Evolutionary conservation across 2,797 vertebrate species (phyloP).

Genomic region (Psittacula derbiana): DNA sequence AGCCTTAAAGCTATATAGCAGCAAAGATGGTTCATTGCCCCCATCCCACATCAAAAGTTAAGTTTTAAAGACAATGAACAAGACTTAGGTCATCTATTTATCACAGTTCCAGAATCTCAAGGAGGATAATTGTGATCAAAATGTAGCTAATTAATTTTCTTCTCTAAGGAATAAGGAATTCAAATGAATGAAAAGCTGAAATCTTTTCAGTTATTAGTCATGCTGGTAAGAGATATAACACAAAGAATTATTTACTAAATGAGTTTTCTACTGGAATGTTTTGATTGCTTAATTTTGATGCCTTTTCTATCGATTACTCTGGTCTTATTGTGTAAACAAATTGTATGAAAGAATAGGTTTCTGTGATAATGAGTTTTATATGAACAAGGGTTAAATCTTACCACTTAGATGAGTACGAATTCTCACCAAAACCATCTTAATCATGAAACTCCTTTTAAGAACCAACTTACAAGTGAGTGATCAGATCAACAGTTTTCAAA

Average conservation of each 20-base stretch:
- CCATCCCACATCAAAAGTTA: constrained; percentile 31
- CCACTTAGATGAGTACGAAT: background rate
- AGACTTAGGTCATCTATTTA: background rate
- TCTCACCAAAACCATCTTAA: background rate
- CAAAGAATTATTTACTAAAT: background rate
- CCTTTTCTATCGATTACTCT: background rate
- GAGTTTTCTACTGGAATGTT: background rate
- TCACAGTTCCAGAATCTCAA: background rate
- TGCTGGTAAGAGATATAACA: background rate
- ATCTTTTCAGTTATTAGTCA: constrained; percentile 6
- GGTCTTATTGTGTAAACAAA: background rate
- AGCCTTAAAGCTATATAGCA: constrained; percentile 30
- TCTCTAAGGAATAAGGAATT: constrained; percentile 23
- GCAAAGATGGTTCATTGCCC: background rate
- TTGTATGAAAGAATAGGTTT: background rate
- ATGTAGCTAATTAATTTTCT: constrained; percentile 36
- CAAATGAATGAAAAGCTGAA: constrained; percentile 21
- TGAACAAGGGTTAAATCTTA: background rate
- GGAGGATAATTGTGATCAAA: constrained; percentile 11
- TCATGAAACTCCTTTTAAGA: background rate
- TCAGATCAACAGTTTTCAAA: background rate
- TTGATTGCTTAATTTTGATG: background rate
- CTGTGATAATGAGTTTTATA: background rate
- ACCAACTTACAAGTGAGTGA: background rate
- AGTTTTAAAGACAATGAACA: constrained; percentile 20